A percentile compares a stretch with the other conserved stretches of the same genome.
Evolutionary conservation across 2,888 invertebrate species (phyloP).

Genomic region (Lampropteryx suffumata): DNA sequence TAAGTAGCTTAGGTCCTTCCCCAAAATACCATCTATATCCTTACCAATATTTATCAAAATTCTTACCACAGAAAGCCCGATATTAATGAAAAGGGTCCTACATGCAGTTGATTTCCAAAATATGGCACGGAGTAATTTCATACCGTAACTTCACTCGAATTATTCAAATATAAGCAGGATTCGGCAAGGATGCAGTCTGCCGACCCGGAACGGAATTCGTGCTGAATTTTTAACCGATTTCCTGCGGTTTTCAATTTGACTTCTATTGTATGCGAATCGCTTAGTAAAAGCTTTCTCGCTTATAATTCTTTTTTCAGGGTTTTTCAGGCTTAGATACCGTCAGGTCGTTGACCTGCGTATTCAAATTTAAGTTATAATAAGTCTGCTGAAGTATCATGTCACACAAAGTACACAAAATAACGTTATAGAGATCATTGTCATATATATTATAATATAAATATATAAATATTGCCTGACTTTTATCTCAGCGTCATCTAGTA

Average conservation of each 20-base stretch:
- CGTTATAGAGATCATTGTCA: too few relatives aligned
- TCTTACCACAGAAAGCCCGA: too few relatives aligned
- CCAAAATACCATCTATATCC: too few relatives aligned
- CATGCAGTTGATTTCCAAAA: neutral
- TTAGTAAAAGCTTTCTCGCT: constrained; percentile 11
- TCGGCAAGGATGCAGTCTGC: constrained; percentile 15
- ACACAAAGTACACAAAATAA: too few relatives aligned
- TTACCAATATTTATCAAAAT: neutral
- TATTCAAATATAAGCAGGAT: constrained; percentile 26
- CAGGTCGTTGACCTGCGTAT: neutral
- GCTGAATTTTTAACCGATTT: constrained; percentile 25
- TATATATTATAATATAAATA: too few relatives aligned
- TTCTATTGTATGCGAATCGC: constrained; percentile 21
- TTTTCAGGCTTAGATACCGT: neutral
- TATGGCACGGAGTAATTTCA: constrained; percentile 1
- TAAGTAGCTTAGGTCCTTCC: too few relatives aligned
- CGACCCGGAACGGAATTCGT: constrained; percentile 13
- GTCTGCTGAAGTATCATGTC: too few relatives aligned
- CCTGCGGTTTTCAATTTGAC: constrained; percentile 25
- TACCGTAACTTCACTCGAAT: neutral
- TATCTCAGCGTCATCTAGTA: too few relatives aligned
- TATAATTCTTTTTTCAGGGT: constrained; percentile 3
- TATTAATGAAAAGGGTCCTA: too few relatives aligned
- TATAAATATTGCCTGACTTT: too few relatives aligned
- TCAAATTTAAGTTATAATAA: too few relatives aligned